Evolutionary conservation across 2,113 vertebrate species (phyloP).

Genomic region (Erpornis zantholeuca): DNA sequence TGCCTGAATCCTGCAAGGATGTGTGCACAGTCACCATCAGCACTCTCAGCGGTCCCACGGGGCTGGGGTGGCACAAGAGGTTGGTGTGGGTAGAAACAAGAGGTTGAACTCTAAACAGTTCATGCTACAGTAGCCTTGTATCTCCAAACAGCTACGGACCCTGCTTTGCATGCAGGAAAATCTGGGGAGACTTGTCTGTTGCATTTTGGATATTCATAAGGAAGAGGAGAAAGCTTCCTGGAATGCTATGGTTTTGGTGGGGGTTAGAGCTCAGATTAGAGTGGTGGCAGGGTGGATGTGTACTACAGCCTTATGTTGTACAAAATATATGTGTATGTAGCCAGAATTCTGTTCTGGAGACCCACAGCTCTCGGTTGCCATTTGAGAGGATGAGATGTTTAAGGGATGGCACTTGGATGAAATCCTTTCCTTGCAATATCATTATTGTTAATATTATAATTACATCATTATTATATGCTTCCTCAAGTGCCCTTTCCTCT

Average conservation of each 20-base stretch:
- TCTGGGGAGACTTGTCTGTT: not conserved
- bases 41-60: rapidly evolving
- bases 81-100: not conserved
- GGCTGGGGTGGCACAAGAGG: not conserved
- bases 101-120: not conserved
- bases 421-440: not conserved
- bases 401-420: not conserved
- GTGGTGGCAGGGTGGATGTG: no score
- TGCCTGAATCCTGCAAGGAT: not conserved
- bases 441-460: not conserved
- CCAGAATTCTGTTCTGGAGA: not conserved
- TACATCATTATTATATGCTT: not conserved
- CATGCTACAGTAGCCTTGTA: not conserved
- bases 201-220: not conserved
- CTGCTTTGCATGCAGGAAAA: rapidly evolving
- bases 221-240: not conserved
- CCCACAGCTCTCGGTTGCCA: rapidly evolving
- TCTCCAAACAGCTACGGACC: not conserved
- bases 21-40: not conserved
- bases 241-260: not conserved
- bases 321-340: not conserved
- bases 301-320: rapidly evolving
- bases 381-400: not conserved
- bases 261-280: not conserved
- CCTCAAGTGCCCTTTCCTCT: not conserved